Evolutionary conservation across 2,113 vertebrate species (phyloP).

Genomic region (Equus quagga): DNA sequence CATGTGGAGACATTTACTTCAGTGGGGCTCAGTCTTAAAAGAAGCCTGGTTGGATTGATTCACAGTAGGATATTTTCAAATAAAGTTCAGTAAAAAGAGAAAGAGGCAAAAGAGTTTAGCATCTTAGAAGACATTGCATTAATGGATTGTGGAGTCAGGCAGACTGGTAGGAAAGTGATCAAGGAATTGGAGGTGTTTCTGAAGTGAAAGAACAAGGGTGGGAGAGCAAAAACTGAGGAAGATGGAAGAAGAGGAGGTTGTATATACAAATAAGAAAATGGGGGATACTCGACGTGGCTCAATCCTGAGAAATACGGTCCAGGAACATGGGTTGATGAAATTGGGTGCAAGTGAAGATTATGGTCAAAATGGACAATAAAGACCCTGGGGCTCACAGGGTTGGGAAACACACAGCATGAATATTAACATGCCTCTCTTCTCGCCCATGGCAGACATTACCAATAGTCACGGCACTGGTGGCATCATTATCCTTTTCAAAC

Average conservation of each 20-base stretch:
- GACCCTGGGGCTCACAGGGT: not conserved
- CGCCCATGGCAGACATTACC: fast-evolving
- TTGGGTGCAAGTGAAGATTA: not conserved
- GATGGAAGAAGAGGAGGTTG: not conserved
- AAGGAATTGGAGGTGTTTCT: not conserved
- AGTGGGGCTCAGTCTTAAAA: not conserved
- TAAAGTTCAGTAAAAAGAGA: not conserved
- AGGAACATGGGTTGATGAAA: not conserved
- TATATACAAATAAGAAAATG: not conserved
- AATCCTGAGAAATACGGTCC: not conserved
- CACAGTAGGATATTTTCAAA: not conserved
- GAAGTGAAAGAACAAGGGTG: not conserved
- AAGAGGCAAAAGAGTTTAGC: not conserved
- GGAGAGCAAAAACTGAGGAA: not conserved
- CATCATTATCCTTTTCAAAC: not conserved
- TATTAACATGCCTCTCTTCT: not conserved
- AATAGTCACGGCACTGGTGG: fast-evolving
- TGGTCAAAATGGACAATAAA: not conserved
- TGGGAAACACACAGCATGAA: fast-evolving
- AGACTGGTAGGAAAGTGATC: not conserved
- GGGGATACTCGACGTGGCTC: not conserved
- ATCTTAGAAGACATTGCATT: not conserved
- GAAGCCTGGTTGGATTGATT: not conserved
- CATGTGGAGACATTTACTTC: not conserved
- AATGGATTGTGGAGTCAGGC: not conserved